Base-by-base conservation (phyloP, 2,113 vertebrate genomes). In the Zapus hudsonius region DNA sequence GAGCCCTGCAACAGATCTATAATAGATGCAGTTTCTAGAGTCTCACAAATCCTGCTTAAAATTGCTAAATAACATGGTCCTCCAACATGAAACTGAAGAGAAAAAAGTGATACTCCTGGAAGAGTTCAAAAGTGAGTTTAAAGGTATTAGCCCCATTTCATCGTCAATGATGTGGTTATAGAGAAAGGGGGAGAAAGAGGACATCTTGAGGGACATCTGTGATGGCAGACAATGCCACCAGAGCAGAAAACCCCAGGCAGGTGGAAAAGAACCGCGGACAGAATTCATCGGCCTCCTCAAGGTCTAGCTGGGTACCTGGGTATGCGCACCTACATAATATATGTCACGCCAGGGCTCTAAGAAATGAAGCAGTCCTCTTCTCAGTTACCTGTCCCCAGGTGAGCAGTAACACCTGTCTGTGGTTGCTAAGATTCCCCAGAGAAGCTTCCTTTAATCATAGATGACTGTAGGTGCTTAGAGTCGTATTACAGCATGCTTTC, bases 11-110 rank as follows among this genome's bases (percentile, higher is more conserved):
- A 40, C 19, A 23, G 52, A 87, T 63, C 84, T 89, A 82, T 64
- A 86, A 86, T 57, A 91, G 80, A 95, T 92, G 82, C 57, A 40
- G 11, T 78, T 78, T 86, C 75, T 92, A 92, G 3, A 31, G 69
- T 84, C 66, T 93, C 69, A 16, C 61, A 91, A 73, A 93, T 83
- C 83, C 75, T 73, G 47, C 61, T 64, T 89, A 79, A 88, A 69
- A 81, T 16, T 67, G 66, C 75, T 79, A 83, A 96, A 64, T 64
- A 84, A 38, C 42, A 66, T 27, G 61, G 38, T 72, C 69, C 64
- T 27, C 25, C 40, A 78, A 47, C 42, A 75, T 47, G 47, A 82
- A 74, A 22, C 55, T 33, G 19, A 47, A 74, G 47, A 74, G 44
- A 76, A 76, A 17, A 3, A 52, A 52, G n/a, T 12, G 31, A 81